Base-by-base conservation (phyloP, 2,113 vertebrate species). In the Dinomys branickii region DNA sequence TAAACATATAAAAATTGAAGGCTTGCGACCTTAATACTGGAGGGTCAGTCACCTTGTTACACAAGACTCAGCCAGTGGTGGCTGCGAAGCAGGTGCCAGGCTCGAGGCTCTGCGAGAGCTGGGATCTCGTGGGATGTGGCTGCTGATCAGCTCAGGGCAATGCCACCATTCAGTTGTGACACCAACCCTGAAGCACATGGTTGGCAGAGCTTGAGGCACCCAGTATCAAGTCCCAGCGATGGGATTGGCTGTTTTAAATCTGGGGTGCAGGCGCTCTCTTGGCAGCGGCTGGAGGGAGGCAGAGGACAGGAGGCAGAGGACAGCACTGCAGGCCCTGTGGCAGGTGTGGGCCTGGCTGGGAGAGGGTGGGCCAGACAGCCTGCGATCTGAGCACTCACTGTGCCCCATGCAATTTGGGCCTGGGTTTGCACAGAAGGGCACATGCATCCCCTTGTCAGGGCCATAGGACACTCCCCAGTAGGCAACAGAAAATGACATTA, bases 171-270 rank as follows among this genome's bases (percentile, higher is more conserved):
- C 58, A 54, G 47, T 59, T 38, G 19, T 11, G 22, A 8, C 0
- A 4, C 47, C 1, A 2, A 19, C 59, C 33, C 3, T 1, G n/a
- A n/a, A n/a, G n/a, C n/a, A n/a, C n/a, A n/a, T n/a, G n/a, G n/a
- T n/a, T n/a, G n/a, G n/a, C n/a, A n/a, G n/a, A n/a, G 1, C 28
- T 12, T 22, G 1, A 8, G 0, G 14, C 2, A 0, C 4, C 0
- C 3, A 7, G 14, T 0, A 14, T 44, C 1, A 14, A 35, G 71
- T 52, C 0, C 0, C 3, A 3, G 4, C 17, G 1, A 35, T 3
- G 7, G 12, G 22, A 3, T 14, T 0, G 2, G 5, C 3, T 11
- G 0, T 9, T 3, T 73, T 0, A 3, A 56, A 19, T 1, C 61
- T 61, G 33, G 8, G 22, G 22, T 1, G 0, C 1, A 1, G 30